These are phyloP conservation scores for Pseudomyrmex gracilis DNA, from an alignment of 1,140 invertebrate species.

Conservation along the genomic window DNA sequence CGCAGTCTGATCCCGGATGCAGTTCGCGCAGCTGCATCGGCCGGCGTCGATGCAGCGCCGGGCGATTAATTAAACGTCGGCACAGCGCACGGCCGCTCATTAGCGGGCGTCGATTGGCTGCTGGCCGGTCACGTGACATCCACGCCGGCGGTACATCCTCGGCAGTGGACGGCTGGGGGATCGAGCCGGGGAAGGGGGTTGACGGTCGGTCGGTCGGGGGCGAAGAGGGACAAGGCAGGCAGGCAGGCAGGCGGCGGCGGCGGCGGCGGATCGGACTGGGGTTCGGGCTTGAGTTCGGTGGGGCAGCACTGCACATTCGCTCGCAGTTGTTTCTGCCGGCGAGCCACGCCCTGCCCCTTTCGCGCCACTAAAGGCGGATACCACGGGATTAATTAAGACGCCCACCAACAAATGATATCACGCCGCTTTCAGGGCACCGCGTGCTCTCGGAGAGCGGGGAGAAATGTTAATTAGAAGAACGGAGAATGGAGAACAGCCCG, in stretches of 20 bases:
- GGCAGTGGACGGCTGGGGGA: constrained; percentile 75
- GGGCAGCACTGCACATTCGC: constrained; percentile 72
- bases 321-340: constrained; percentile 83
- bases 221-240: constrained; percentile 71
- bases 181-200: constrained; percentile 70
- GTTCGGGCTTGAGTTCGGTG: constrained; percentile 60
- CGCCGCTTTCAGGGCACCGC: constrained; percentile 61
- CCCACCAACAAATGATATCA: constrained; percentile 84
- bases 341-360: constrained; percentile 84
- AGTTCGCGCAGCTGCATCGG: constrained; percentile 69
- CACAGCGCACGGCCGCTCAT: constrained; percentile 68
- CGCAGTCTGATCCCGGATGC: constrained; percentile 21
- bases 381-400: constrained; percentile 84
- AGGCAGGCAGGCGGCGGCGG: constrained; percentile 41
- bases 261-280: constrained; percentile 39
- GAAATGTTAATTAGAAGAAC: constrained; percentile 68
- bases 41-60: constrained; percentile 62
- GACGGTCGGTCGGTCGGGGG: constrained; percentile 78
- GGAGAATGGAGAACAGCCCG: constrained; percentile 61
- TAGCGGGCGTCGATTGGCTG: constrained; percentile 75
- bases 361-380: constrained; percentile 83
- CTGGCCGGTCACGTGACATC: constrained; percentile 71
- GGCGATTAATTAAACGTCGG: constrained; percentile 74
- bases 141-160: constrained; percentile 57
- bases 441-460: not conserved